phyloP scores from a whole-genome alignment of 2,113 vertebrate species.

The Siniperca chuatsi region DNA sequence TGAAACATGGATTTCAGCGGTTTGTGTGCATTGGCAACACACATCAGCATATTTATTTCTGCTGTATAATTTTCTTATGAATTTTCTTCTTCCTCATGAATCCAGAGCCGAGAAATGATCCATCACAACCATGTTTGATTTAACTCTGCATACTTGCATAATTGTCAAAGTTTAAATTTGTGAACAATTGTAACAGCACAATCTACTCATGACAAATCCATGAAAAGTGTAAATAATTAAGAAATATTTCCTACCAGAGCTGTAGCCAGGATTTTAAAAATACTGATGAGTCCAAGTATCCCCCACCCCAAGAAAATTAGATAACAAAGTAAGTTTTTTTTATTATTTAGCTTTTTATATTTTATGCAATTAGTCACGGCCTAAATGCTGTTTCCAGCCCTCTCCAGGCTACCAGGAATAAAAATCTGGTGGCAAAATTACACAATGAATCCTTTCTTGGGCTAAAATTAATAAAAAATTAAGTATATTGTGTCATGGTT shows the following conservation, averaged over 20 bases:
- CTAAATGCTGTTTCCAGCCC: conserved; percentile 14
- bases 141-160: conserved; percentile 11
- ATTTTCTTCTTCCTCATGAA: background rate
- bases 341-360: background rate
- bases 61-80: conserved; percentile 25
- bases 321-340: background rate
- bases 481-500: background rate
- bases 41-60: conserved; percentile 36
- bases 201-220: background rate
- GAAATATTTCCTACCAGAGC: background rate
- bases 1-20: conserved; percentile 29
- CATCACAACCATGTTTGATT: conserved; percentile 9
- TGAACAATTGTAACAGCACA: background rate
- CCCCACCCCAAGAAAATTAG: background rate
- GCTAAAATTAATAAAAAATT: background rate
- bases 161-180: background rate
- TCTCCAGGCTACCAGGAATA: background rate
- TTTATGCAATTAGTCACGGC: conserved; percentile 7
- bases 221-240: background rate
- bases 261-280: background rate
- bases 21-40: conserved; percentile 38
- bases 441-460: background rate
- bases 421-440: conserved; percentile 1
- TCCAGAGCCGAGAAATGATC: conserved; percentile 7
- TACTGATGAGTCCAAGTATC: background rate